Conservation (phyloP, 2,113 vertebrate species). For the Machaerirhynchus nigripectus region DNA sequence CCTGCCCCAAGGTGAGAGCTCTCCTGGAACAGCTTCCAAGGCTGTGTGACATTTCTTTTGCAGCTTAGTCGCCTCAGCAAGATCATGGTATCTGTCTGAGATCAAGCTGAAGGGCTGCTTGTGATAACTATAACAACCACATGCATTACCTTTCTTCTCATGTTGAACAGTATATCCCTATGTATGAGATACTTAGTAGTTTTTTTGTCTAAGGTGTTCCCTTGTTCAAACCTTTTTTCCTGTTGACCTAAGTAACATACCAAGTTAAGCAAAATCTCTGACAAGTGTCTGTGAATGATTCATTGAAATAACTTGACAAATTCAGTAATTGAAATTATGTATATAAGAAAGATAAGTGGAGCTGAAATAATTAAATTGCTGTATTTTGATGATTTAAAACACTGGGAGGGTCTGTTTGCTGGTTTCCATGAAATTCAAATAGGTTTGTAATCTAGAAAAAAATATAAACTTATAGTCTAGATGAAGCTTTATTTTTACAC, state of each 20-base stretch:
- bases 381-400: not conserved
- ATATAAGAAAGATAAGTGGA: not conserved
- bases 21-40: not conserved
- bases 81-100: not conserved
- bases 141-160: not conserved
- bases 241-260: not conserved
- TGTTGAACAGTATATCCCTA: not conserved
- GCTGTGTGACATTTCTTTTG: not conserved
- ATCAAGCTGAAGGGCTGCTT: not conserved
- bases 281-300: not conserved
- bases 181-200: not conserved
- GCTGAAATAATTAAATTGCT: not conserved
- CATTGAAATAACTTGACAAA: not conserved
- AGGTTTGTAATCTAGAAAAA: not conserved
- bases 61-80: not conserved
- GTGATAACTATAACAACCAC: not conserved
- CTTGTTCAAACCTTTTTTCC: not conserved
- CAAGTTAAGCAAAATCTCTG: not conserved
- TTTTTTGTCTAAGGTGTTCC: not conserved
- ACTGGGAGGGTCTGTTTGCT: not conserved
- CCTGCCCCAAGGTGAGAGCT: not conserved
- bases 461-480: not conserved
- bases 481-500: not conserved
- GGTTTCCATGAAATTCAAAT: not conserved
- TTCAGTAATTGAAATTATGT: not conserved